These are phyloP conservation scores for Ophioninae sp. DNA, from an alignment of 2,888 invertebrate species.

Conservation along the genomic window DNA sequence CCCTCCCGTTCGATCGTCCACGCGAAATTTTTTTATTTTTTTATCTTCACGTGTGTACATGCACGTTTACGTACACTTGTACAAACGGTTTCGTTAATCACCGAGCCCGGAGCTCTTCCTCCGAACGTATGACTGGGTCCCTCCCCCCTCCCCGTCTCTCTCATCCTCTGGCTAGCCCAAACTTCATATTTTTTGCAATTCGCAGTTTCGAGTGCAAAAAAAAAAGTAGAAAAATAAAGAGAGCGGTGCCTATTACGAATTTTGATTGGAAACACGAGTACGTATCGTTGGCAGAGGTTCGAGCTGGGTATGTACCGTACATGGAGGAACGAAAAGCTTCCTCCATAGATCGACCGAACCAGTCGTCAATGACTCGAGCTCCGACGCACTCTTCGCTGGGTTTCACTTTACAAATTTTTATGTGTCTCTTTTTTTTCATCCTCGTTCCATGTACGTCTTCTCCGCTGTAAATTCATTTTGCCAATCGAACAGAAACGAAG, in stretches of 20 bases:
- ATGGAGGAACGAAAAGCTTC: constrained; percentile 40
- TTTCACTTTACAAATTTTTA: constrained; percentile 9
- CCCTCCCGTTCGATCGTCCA: too few relatives aligned
- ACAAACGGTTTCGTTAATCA: constrained; percentile 29
- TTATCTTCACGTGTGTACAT: neutral
- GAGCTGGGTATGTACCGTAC: neutral
- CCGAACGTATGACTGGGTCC: constrained; percentile 22
- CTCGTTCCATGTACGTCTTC: constrained; percentile 22
- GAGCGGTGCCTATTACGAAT: constrained; percentile 43
- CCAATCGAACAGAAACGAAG: constrained; percentile 19
- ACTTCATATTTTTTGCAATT: constrained; percentile 20
- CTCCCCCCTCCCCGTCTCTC: neutral
- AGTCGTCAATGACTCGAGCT: constrained; percentile 28
- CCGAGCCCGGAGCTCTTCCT: constrained; percentile 36
- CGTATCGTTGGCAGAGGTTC: constrained; percentile 24
- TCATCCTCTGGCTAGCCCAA: neutral
- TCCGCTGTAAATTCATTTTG: constrained; percentile 54
- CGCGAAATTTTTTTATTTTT: neutral
- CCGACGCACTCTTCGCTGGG: constrained; percentile 6
- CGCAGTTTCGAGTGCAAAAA: constrained; percentile 7
- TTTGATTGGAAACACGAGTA: constrained; percentile 58
- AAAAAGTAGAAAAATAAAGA: constrained; percentile 23
- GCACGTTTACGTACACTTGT: neutral
- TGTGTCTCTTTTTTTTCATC: constrained; percentile 15
- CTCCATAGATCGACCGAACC: constrained; percentile 28